Base-by-base conservation (phyloP, 1,140 invertebrate genomes). In the Luehdorfia chinensis region DNA sequence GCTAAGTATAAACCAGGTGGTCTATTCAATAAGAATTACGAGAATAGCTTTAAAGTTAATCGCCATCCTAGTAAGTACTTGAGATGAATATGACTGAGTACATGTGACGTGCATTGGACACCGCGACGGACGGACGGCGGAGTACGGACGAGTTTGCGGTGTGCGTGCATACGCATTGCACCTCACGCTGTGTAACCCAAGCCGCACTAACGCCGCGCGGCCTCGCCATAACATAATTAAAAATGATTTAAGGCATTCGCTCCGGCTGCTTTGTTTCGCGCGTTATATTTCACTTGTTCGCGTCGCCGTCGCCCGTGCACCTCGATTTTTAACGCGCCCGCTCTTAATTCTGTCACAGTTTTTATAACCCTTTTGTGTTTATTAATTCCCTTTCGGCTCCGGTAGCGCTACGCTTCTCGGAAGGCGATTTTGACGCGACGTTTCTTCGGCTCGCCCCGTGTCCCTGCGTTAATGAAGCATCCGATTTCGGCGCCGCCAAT, bases 181-280 rank as follows among this genome's bases (percentile, higher is more conserved):
- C 50, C n/a, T n/a, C n/a, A n/a, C n/a, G n/a, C n/a, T n/a, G n/a
- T 65, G 76, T 75, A 80, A 80, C 76, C 70, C 52, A 66, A 81
- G 41, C 72, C 70, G 66, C 55, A 60, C 61, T 44, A 54, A 50
- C 65, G 47, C 55, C 55, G 50, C 65, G 47, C 55, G 56, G 50
- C 52, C 71, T 66, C 78, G 78, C 81, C 78, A 85, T 85, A 85
- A 85, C 81, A 85, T 85, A 85, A 85, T 85, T 85, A 83, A 85
- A 85, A 83, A 85, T 85, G 81, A 85, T 83, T 85, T 85, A 85
- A 85, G 73, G 78, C 78, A 83, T 85, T 85, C 81, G 81, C 75
- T 79, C 71, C 75, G 81, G 75, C 81, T 85, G 81, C 78, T 85
- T 85, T 85, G 78, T 85, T 85, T 85, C 78, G 78, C 78, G 81